These are phyloP conservation scores for Lycophotia porphyrea DNA, from an alignment of 2,888 invertebrate species.

Conservation along the genomic window DNA sequence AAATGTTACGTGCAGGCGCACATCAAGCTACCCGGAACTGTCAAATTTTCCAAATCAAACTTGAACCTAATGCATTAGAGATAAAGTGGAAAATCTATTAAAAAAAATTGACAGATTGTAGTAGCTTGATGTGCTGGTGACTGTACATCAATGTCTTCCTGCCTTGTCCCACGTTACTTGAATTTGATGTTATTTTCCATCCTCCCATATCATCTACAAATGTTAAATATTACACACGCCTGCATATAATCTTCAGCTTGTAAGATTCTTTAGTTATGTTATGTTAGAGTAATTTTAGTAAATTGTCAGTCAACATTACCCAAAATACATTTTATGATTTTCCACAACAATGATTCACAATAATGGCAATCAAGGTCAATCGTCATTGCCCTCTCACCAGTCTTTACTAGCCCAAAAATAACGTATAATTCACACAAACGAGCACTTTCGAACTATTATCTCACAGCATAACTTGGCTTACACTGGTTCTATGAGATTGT, in stretches of 20 bases:
- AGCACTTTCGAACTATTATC: conserved; percentile 57
- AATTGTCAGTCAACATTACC: neutral
- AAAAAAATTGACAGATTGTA: no score
- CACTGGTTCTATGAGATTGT: conserved; percentile 23
- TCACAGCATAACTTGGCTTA: conserved; percentile 24
- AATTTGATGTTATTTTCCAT: neutral
- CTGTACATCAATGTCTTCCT: neutral
- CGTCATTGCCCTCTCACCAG: conserved; percentile 8
- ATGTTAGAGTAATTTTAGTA: neutral
- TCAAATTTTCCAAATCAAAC: no score
- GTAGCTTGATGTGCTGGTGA: no score
- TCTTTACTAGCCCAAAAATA: neutral
- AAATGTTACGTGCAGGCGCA: no score
- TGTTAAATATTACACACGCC: neutral
- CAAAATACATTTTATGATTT: neutral
- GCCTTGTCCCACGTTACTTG: neutral
- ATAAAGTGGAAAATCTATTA: no score
- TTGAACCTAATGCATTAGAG: no score
- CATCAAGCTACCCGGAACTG: no score
- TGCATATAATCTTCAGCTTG: neutral
- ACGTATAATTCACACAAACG: conserved; percentile 8
- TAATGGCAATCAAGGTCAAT: neutral
- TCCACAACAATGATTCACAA: neutral
- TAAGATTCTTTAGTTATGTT: neutral
- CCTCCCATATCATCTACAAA: neutral